These are phyloP conservation scores for Magallana nippona DNA, from an alignment of 2,888 invertebrate species.

Conservation along the genomic window DNA sequence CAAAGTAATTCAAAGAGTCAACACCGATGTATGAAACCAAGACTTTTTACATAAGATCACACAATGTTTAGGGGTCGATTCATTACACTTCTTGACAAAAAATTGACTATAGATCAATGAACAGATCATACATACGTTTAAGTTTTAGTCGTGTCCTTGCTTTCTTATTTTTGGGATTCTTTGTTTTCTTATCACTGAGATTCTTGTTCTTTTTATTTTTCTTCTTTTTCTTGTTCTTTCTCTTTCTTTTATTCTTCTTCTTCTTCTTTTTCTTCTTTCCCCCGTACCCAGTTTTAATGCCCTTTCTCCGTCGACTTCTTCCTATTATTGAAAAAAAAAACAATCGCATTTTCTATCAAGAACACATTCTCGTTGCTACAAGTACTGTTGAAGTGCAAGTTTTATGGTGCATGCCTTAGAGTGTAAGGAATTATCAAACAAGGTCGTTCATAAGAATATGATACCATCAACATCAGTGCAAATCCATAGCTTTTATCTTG, in stretches of 20 bases:
- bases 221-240: conserved; percentile 18
- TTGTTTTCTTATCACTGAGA: conserved; percentile 6
- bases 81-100: no score
- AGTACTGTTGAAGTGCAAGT: neutral
- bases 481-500: neutral
- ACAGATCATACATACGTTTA: conserved; percentile 32
- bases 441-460: neutral
- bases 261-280: conserved; percentile 26
- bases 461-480: neutral
- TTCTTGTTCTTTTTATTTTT: conserved; percentile 39
- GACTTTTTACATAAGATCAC: no score
- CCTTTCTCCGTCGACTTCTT: conserved; percentile 33
- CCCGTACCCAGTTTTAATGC: conserved; percentile 8
- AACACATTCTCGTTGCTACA: neutral
- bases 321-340: neutral
- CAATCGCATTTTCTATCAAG: conserved; percentile 18
- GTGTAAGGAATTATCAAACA: neutral
- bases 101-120: neutral
- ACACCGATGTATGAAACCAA: no score
- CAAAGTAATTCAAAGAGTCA: no score
- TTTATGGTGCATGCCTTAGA: neutral
- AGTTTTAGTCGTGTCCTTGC: conserved; percentile 28
- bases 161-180: conserved; percentile 34
- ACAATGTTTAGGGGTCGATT: no score
- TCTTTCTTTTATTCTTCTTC: conserved; percentile 26